phyloP scores from a whole-genome alignment of 2,113 vertebrate genomes.

The Parotia lawesii region DNA sequence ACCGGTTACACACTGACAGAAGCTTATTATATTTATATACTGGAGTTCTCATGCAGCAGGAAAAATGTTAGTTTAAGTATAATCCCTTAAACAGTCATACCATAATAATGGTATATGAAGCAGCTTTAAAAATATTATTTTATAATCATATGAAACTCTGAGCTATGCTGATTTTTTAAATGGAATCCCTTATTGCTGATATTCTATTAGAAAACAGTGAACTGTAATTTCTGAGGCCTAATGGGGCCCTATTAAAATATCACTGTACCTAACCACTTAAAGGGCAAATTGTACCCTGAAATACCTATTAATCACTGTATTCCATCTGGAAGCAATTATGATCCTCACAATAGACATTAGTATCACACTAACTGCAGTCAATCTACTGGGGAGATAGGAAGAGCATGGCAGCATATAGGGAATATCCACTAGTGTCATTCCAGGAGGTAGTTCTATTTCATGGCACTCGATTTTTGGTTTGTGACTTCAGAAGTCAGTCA shows the following conservation, averaged over 20 bases:
- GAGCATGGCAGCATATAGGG: not conserved
- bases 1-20: not conserved
- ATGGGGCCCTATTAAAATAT: slow-evolving; percentile 2
- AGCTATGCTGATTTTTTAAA: slow-evolving; percentile 38
- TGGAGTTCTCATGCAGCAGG: slow-evolving; percentile 20
- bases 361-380: not conserved
- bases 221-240: slow-evolving; percentile 12
- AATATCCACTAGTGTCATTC: not conserved
- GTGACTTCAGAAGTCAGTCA: not conserved
- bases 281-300: slow-evolving; percentile 41
- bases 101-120: slow-evolving; percentile 50
- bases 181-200: slow-evolving; percentile 39
- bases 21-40: not conserved
- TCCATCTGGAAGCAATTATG: slow-evolving; percentile 40
- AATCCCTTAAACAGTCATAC: slow-evolving; percentile 57
- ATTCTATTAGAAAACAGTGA: slow-evolving; percentile 33
- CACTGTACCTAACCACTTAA: slow-evolving; percentile 12
- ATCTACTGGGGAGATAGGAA: not conserved
- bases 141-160: slow-evolving; percentile 35
- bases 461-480: slow-evolving; percentile 29
- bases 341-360: slow-evolving; percentile 1
- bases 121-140: slow-evolving; percentile 58
- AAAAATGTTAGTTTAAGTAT: slow-evolving; percentile 61
- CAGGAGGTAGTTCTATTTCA: slow-evolving; percentile 47
- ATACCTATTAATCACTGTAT: slow-evolving; percentile 4